Base-by-base conservation (phyloP, 2,888 invertebrate genomes). In the Papilio elwesi region DNA sequence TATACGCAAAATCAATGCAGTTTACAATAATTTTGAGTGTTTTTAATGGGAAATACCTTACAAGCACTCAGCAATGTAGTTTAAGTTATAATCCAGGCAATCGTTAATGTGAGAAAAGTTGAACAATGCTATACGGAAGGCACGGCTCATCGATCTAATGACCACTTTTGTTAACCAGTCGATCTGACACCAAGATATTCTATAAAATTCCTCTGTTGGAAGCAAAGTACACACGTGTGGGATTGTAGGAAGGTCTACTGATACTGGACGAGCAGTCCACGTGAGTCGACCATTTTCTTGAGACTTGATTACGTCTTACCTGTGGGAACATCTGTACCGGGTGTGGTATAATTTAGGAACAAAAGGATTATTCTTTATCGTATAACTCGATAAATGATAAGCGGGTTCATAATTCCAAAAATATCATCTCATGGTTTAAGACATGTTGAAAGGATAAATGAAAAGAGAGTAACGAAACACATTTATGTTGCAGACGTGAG, bases 71-170 rank as follows among this genome's bases (percentile, higher is more conserved):
- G 26, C 38, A n/a, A 6, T 38, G n/a, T 10, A 65, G 3, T 48
- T 16, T n/a, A 48, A 66, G n/a, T 36, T 43, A 52, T 36, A 36
- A 52, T 67, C 12, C 12, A 67, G 36, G 48, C 53, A 53, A 74
- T 74, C 77, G 79, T 81, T 86, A 85, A 88, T 89, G 90, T 91
- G 91, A 89, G 91, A 91, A 88, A 80, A 78, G 68, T 77, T 74
- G 85, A 86, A 91, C 90, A 91, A 90, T 88, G 83, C 82, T 76
- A 80, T 84, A 85, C 87, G 90, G 90, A 90, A 90, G 89, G 82
- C 84, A 88, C 84, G 89, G 85, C 86, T 85, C 89, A 90, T 90
- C 86, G 87, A 84, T 83, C 86, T 91, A 90, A 91, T 87, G 88
- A 85, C 87, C 86, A 82, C 76, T 71, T 51, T 76, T 76, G 73